These are phyloP conservation scores for Chelidonichthys spinosus DNA, from an alignment of 2,797 vertebrate genomes.

Conservation along the genomic window DNA sequence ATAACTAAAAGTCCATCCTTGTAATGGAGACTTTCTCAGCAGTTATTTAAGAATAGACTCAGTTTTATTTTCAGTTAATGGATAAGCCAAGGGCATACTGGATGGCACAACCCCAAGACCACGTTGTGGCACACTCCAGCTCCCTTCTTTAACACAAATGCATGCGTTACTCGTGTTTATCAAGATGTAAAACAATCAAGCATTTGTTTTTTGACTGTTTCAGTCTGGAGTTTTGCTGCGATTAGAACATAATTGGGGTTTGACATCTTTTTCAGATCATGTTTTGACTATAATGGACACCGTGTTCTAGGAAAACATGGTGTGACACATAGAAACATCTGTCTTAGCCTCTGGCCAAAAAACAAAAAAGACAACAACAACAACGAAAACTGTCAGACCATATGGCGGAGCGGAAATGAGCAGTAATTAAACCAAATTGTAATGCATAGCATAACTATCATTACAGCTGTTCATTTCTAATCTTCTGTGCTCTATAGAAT, in stretches of 20 bases:
- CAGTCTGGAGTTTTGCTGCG: slow-evolving; percentile 2
- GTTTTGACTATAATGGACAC: slow-evolving; percentile 33
- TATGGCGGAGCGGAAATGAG: slow-evolving; percentile 34
- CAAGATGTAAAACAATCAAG: slow-evolving; percentile 11
- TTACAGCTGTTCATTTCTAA: slow-evolving; percentile 53
- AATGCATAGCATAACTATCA: slow-evolving; percentile 22
- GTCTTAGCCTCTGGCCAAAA: slow-evolving; percentile 56
- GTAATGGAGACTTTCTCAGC: not conserved
- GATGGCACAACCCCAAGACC: not conserved
- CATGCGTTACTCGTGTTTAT: not conserved
- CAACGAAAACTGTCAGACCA: slow-evolving; percentile 41
- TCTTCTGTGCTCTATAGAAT: slow-evolving; percentile 55
- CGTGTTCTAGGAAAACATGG: slow-evolving; percentile 41
- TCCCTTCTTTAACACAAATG: slow-evolving; percentile 20
- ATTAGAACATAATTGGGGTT: not conserved
- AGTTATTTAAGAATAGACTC: not conserved
- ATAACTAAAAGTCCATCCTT: not conserved
- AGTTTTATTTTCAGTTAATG: slow-evolving; percentile 35
- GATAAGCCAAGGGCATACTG: slow-evolving; percentile 23
- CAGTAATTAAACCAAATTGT: slow-evolving; percentile 41
- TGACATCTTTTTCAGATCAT: slow-evolving; percentile 44
- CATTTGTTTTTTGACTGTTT: not conserved
- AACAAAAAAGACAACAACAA: slow-evolving; percentile 49
- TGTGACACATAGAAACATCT: slow-evolving; percentile 67
- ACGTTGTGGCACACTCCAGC: not conserved